Evolutionary conservation across 1,140 invertebrate genomes (phyloP).

Genomic region (Magallana angulata): DNA sequence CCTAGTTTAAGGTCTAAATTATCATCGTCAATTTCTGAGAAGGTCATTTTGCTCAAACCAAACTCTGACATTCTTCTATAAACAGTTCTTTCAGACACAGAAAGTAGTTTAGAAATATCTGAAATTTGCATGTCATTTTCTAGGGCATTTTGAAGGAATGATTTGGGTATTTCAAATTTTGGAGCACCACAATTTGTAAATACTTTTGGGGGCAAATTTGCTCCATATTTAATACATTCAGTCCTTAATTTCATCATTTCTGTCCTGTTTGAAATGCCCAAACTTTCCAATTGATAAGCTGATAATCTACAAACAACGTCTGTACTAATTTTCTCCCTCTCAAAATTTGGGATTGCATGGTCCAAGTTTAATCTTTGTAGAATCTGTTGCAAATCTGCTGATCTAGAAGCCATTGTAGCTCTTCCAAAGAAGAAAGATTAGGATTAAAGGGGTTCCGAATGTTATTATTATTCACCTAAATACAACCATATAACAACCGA

Average conservation of each 20-base stretch:
- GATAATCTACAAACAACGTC: conserved; percentile 54
- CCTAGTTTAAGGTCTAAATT: conserved; percentile 6
- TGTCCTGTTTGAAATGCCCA: conserved; percentile 19
- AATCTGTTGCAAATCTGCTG: conserved; percentile 32
- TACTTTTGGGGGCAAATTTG: background rate
- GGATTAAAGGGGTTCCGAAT: background rate
- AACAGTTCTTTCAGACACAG: conserved; percentile 41
- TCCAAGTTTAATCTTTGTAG: conserved; percentile 33
- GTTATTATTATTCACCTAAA: background rate
- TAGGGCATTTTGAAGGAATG: conserved; percentile 27
- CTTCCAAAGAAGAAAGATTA: background rate
- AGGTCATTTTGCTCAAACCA: conserved; percentile 31
- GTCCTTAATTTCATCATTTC: conserved; percentile 58
- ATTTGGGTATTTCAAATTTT: conserved; percentile 39
- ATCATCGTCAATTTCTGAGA: conserved; percentile 24
- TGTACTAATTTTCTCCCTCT: conserved; percentile 51
- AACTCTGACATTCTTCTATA: conserved; percentile 37
- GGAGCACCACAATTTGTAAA: conserved; percentile 24
- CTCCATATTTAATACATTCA: conserved; percentile 51
- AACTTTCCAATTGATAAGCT: conserved; percentile 29
- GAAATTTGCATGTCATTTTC: conserved; percentile 44
- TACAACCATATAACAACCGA: conserved; percentile 9
- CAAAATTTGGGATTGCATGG: conserved; percentile 21
- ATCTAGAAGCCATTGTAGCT: background rate
- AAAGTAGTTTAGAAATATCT: conserved; percentile 39